Evolutionary conservation across 2,113 vertebrate species (phyloP), one percentile per base, ranked within the genome.

Genomic region (Corythornis cristatus): DNA sequence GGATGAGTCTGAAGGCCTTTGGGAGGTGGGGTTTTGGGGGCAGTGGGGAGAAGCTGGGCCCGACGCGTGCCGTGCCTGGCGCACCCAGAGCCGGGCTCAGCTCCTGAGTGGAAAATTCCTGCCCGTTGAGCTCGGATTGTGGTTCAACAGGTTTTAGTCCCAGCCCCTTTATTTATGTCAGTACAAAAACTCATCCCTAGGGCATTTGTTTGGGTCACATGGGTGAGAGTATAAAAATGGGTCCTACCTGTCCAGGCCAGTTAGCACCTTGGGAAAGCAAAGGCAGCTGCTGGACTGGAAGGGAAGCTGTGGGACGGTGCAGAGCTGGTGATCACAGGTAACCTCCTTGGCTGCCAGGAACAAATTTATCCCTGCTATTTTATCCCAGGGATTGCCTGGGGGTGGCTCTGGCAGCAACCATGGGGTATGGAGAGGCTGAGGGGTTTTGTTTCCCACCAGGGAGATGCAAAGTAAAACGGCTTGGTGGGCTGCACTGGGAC

Each of bases 191-290:
- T 96, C 97, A 97, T 91, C 94, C 92, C 86, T 92, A 85, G 93
- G 96, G 95, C 96, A 96, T 97, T 96, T 75, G 92, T 95, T 89
- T 62, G 70, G 93, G 90, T 97, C 97, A 97, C 97, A 93, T 97
- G 97, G 86, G 94, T 7, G 9, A 84, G 57, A 2, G 8, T 96
- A 97, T 97, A 97, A 97, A 87, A 96, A 90, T 82, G 91, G 28
- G 58, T 70, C 22, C 92, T 82, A 79, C 92, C 90, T 46, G 86
- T 45, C 86, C 95, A 0, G 77, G 37, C 75, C 85, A 93, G 75
- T 80, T 68, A 22, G n/a, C 61, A 82, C 73, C 92, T 89, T 4
- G 6, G 82, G 67, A 71, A 65, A 80, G 51, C 12, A 3, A 57
- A 88, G 72, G 70, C 15, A 9, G 62, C 92, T 37, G 70, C 76